A percentile compares a stretch with the other conserved stretches of the same genome.
Conservation (phyloP, 2,797 vertebrate genomes). For the Choloepus didactylus region DNA sequence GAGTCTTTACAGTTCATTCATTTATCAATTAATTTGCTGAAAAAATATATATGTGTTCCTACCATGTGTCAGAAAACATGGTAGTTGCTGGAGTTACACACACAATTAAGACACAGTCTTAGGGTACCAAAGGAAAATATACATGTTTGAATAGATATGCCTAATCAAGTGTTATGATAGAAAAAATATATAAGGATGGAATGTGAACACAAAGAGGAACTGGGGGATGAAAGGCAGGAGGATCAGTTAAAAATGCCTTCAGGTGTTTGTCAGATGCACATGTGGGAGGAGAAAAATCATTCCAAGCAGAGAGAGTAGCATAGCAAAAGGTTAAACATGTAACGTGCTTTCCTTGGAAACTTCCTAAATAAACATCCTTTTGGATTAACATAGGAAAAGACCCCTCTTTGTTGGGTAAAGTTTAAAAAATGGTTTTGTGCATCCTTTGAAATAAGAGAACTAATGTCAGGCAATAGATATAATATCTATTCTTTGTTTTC, state of each 20-base stretch:
- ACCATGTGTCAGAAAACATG: fast-evolving
- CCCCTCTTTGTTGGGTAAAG: not conserved
- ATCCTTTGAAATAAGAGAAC: not conserved
- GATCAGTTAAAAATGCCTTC: fast-evolving
- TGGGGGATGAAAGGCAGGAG: no score
- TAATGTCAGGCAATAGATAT: not conserved
- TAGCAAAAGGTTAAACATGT: fast-evolving
- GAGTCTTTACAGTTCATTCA: fast-evolving
- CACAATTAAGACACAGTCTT: not conserved
- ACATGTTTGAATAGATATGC: fast-evolving
- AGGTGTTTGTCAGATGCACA: not conserved
- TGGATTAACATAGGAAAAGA: not conserved
- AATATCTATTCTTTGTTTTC: not conserved
- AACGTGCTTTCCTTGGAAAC: no score
- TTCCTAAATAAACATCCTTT: not conserved
- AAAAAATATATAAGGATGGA: fast-evolving
- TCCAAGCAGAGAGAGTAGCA: fast-evolving
- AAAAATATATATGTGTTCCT: not conserved
- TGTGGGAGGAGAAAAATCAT: not conserved
- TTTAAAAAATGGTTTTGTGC: not conserved
- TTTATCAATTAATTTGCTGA: not conserved
- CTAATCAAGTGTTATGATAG: fast-evolving
- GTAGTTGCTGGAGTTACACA: no score
- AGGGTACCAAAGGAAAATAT: not conserved
- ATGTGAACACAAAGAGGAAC: fast-evolving